Percentiles rank a stretch among this genome's conserved stretches.
These are phyloP conservation scores for Macropodus opercularis DNA, from an alignment of 2,797 vertebrate genomes.

Conservation along the genomic window DNA sequence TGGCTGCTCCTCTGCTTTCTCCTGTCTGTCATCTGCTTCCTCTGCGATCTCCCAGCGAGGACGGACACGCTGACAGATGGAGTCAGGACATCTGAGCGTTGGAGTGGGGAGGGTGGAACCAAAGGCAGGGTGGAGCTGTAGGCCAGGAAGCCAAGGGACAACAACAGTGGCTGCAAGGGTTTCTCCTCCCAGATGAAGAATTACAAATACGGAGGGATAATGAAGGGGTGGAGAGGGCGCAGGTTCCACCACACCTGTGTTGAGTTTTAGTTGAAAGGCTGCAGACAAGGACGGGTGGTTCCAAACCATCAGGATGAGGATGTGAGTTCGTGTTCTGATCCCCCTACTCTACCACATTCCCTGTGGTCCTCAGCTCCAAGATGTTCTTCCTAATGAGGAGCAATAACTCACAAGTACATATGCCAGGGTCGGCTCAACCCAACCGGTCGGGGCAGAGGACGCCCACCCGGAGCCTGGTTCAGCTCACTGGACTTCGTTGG, in stretches of 20 bases:
- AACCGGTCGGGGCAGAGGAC: too few species aligned
- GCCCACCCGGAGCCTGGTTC: too few species aligned
- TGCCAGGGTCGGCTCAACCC: too few species aligned
- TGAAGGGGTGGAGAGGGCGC: not conserved
- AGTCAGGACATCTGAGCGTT: conserved; percentile 56
- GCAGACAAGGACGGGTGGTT: conserved; percentile 29
- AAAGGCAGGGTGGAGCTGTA: conserved; percentile 21
- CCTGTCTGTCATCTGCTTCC: conserved; percentile 50
- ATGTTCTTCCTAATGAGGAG: too few species aligned
- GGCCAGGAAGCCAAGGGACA: conserved; percentile 38
- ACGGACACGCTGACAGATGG: conserved; percentile 69
- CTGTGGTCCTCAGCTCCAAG: not conserved
- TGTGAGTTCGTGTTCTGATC: too few species aligned
- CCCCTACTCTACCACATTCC: too few species aligned
- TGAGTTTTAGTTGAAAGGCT: too few species aligned
- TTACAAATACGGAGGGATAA: conserved; percentile 22
- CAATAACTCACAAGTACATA: too few species aligned
- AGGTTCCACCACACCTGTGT: too few species aligned
- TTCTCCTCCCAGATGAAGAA: conserved; percentile 12
- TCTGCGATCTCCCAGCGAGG: conserved; percentile 35
- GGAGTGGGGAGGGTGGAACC: conserved; percentile 34
- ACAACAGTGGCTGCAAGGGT: conserved; percentile 44
- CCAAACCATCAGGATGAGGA: too few species aligned
- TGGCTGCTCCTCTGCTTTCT: conserved; percentile 46
- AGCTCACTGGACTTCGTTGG: too few species aligned